Evolutionary conservation across 1,140 invertebrate genomes (phyloP).

Genomic region (Anadara kagoshimensis): DNA sequence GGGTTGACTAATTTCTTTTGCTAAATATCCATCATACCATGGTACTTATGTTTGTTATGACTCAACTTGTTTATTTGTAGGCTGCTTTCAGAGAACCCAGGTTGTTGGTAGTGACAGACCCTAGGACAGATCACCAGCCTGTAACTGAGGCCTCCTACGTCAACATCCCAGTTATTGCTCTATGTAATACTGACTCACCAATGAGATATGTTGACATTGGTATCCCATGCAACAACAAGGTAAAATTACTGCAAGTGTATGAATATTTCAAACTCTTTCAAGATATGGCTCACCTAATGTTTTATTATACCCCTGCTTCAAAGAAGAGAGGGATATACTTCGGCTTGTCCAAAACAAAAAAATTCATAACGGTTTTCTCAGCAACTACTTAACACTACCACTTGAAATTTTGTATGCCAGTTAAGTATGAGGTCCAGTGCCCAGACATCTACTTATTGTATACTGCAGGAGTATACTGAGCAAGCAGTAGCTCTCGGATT

Average conservation of each 20-base stretch:
- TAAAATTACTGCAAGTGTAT: slow-evolving; percentile 67
- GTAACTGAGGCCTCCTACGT: slow-evolving; percentile 97
- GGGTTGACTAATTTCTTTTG: no score
- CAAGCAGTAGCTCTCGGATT: no score
- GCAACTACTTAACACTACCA: no score
- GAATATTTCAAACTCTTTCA: background rate
- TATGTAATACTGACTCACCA: slow-evolving; percentile 97
- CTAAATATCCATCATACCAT: no score
- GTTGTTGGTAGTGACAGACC: slow-evolving; percentile 96
- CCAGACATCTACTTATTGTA: no score
- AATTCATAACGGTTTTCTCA: no score
- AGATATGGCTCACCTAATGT: background rate
- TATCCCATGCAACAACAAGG: slow-evolving; percentile 99
- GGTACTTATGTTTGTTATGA: background rate
- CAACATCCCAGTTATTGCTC: slow-evolving; percentile 98
- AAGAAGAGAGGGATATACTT: no score
- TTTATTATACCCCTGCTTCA: no score
- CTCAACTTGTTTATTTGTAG: slow-evolving; percentile 75
- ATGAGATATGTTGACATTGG: slow-evolving; percentile 98
- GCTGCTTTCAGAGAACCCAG: slow-evolving; percentile 98
- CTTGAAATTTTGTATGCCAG: no score
- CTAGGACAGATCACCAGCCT: slow-evolving; percentile 86
- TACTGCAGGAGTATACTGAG: no score
- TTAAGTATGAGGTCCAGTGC: no score
- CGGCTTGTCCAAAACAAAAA: no score